Conservation (phyloP, 2,888 invertebrate species). For the Diplolepis rosae region DNA sequence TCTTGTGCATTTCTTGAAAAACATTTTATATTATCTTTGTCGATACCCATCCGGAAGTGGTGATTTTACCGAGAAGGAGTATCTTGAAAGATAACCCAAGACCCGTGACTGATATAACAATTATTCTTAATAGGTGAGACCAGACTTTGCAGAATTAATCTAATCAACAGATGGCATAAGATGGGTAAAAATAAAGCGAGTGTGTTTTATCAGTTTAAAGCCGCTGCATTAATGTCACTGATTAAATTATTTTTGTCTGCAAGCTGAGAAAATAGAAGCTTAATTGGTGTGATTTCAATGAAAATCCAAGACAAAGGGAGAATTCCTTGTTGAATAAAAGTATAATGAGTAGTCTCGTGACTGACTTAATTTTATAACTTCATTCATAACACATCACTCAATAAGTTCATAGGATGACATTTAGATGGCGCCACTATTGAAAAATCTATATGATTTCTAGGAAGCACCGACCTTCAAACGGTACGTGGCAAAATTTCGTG, state of each 20-base stretch:
- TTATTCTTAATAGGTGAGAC: background rate
- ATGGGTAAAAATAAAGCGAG: background rate
- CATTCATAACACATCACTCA: too few species aligned
- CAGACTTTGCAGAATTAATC: slow-evolving; percentile 1
- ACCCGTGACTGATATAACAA: background rate
- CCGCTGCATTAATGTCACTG: background rate
- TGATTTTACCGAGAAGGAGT: background rate
- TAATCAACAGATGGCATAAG: background rate
- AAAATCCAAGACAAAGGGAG: too few species aligned
- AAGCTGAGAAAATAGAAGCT: too few species aligned
- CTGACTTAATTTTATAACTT: too few species aligned
- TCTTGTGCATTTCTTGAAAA: background rate
- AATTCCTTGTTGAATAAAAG: too few species aligned
- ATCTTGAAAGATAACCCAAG: slow-evolving; percentile 4
- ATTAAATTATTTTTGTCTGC: background rate
- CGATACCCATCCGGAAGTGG: slow-evolving; percentile 21
- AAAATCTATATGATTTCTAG: too few species aligned
- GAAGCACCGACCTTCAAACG: too few species aligned
- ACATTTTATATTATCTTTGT: slow-evolving; percentile 18
- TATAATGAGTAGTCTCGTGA: too few species aligned
- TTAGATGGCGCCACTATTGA: too few species aligned
- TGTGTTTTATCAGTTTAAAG: slow-evolving; percentile 4
- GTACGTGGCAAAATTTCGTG: too few species aligned
- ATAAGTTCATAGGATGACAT: too few species aligned
- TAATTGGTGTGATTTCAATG: too few species aligned